Evolutionary conservation across 2,888 invertebrate species (phyloP), one percentile per base, ranked within the genome.

Genomic region (Drosophila greeni): DNA sequence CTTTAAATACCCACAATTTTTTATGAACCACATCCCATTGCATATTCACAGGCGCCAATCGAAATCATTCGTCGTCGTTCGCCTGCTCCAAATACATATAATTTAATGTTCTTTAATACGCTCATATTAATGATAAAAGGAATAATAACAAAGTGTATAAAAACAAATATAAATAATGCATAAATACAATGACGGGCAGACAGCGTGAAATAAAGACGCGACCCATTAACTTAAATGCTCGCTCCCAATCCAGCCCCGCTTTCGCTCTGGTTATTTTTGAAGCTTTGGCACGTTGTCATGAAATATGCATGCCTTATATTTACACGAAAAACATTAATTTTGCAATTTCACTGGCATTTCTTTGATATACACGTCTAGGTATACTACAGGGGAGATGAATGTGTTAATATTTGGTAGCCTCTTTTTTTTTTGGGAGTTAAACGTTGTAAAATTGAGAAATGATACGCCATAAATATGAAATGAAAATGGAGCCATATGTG

Each of bases 141-240:
- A 56, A 57, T 51, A 69, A 51, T 34, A 54, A 52, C 53, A 43
- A 55, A 40, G 54, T 58, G 39, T 37, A 51, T 37, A 24, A 43
- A 51, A 57, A 20, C 54, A 40, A 40, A 36, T 66, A 76, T 82
- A 82, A 82, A 82, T 82, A 76, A 74, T 74, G 73, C 66, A 82
- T 70, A 76, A 74, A 74, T 70, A 62, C 53, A 73, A 68, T 76
- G 70, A 74, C 66, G 70, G 66, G 62, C 57, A 70, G 62, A 48
- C 55, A 53, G 65, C 57, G 62, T 52, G 58, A 66, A 55, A 76
- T 70, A 76, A 75, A 66, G 73, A 73, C 68, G 70, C 71, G 76
- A 70, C 52, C 79, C 79, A 82, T 79, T 82, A 76, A 82, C 69
- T 70, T 76, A 79, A 79, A 79, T 74, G 66, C 45, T 62, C 62